These are phyloP conservation scores for Chaetodon auriga DNA, from an alignment of 2,113 vertebrate genomes.

Conservation along the genomic window DNA sequence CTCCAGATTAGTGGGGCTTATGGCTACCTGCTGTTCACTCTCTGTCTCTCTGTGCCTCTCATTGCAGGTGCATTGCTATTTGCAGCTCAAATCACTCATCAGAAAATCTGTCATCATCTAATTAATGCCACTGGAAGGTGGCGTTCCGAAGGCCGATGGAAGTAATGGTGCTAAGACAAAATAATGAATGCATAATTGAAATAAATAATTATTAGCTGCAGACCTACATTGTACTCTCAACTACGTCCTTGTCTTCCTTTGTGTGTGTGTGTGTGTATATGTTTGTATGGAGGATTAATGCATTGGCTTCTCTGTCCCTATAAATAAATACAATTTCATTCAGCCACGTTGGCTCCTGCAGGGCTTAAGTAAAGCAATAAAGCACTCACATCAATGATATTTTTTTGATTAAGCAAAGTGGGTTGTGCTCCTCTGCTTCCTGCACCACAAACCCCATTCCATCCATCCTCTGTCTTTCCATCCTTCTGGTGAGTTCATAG, in stretches of 20 bases:
- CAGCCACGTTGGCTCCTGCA: not conserved
- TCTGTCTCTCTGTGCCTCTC: conserved; percentile 2
- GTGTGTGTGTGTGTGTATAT: too few relatives aligned
- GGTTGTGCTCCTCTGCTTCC: not conserved
- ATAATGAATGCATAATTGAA: too few relatives aligned
- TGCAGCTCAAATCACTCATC: conserved; percentile 25
- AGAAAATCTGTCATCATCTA: conserved; percentile 50
- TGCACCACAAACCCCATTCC: not conserved
- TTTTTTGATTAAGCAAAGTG: conserved; percentile 59
- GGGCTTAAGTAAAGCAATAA: conserved; percentile 34
- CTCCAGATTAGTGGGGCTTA: conserved; percentile 71
- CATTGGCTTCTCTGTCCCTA: not conserved
- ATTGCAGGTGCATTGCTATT: conserved; percentile 34
- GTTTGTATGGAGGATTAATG: conserved; percentile 1
- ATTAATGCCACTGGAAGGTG: conserved; percentile 32
- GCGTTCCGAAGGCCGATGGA: not conserved
- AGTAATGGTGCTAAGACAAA: too few relatives aligned
- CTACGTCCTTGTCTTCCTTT: too few relatives aligned
- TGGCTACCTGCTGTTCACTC: conserved; percentile 48
- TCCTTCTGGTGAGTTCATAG: not conserved
- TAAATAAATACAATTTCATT: conserved; percentile 42
- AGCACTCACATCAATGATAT: conserved; percentile 51
- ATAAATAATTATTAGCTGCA: too few relatives aligned
- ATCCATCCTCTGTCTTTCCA: not conserved
- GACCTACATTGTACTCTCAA: too few relatives aligned